Base-by-base conservation (phyloP, 2,113 vertebrate species). In the Barbus barbus region DNA sequence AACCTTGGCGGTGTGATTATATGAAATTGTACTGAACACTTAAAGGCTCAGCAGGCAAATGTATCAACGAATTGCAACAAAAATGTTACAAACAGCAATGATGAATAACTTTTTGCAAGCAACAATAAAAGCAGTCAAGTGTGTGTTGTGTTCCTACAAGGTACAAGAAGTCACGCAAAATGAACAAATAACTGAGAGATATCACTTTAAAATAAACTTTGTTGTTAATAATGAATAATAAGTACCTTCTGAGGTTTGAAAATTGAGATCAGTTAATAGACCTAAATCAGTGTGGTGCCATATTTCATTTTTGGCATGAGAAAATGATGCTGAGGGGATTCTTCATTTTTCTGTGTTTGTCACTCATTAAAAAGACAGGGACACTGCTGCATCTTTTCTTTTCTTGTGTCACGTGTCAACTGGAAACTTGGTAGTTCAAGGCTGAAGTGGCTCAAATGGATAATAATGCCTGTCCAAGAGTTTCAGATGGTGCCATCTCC, bases 401-500 rank as follows among this genome's bases (percentile, higher is more conserved):
- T 0, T 69, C 16, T 67, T 8, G 11, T 44, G 41, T 44, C 41
- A 36, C 18, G 4, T 69, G 65, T 69, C 18, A 36, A 20, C 18
- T 9, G 9, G 18, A 65, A 58, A 22, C 20, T 22, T 58, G 38
- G 38, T 38, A 1, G 36, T 41, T 41, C 38, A 41, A 41, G 38
- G 1, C 9, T 31, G 24, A 14, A 65, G 22, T 58, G 53, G 9
- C 12, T n/a, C 33, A 71, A 38, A 22, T 5, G 12, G 31, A 41
- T 13, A n/a, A 5, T 14, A 13, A 72, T 36, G 51, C 2, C 9
- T 61, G n/a, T 74, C 9, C 7, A 46, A 74, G n/a, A 36, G 44
- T n/a, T 78, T 61, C 20, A 18, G 31, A 65, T 48, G 38, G 24
- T 24, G 58, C 78, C 78, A 41, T 65, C 78, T 65, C 22, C n/a